phyloP scores from a whole-genome alignment of 1,140 invertebrate genomes.

The Charaxes varanes region DNA sequence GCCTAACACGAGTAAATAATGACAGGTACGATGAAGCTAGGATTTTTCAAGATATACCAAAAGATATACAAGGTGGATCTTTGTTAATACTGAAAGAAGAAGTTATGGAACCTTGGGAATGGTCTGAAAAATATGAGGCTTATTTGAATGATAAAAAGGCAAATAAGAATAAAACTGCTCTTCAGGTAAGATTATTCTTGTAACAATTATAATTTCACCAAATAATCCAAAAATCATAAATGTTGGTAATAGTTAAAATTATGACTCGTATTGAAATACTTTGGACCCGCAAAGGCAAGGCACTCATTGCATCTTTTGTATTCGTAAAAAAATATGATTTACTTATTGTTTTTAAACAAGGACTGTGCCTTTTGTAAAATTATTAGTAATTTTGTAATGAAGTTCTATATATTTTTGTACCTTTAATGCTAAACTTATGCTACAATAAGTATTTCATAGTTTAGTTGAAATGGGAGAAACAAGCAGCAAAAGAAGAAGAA shows the following conservation, averaged over 20 bases:
- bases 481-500: constrained; percentile 32
- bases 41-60: constrained; percentile 42
- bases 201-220: too few relatives aligned
- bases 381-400: too few relatives aligned
- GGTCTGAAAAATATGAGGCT: constrained; percentile 34
- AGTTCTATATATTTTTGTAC: too few relatives aligned
- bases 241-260: too few relatives aligned
- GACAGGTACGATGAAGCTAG: constrained; percentile 35
- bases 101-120: constrained; percentile 36
- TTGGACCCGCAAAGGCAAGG: too few relatives aligned
- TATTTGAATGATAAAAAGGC: constrained; percentile 30
- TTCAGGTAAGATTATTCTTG: constrained; percentile 36
- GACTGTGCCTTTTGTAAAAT: too few relatives aligned
- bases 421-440: background rate
- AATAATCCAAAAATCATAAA: too few relatives aligned
- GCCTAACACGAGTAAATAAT: too few relatives aligned
- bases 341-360: too few relatives aligned
- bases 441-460: background rate
- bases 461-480: constrained; percentile 23
- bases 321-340: too few relatives aligned
- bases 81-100: constrained; percentile 36
- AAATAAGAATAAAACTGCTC: constrained; percentile 40
- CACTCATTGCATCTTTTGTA: too few relatives aligned
- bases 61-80: constrained; percentile 33
- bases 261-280: too few relatives aligned